phyloP scores from a whole-genome alignment of 2,888 invertebrate species.

The Tachina grossa region DNA sequence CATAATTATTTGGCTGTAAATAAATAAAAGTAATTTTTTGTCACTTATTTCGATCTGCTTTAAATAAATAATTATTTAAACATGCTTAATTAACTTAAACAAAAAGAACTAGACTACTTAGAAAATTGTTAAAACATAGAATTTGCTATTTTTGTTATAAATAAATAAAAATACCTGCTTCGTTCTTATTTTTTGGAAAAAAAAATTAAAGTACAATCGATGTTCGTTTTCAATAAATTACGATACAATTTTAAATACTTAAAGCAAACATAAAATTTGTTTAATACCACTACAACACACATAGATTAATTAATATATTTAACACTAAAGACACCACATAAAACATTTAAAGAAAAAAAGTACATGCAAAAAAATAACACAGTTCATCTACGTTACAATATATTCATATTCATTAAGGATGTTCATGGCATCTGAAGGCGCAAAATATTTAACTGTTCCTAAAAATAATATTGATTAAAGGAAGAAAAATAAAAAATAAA shows the following conservation, averaged over 20 bases:
- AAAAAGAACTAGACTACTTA: conserved; percentile 1
- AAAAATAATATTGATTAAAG: conserved; percentile 69
- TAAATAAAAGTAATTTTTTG: background rate
- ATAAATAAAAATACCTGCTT: conserved; percentile 48
- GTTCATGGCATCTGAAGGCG: conserved; percentile 87
- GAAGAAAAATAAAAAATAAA: conserved; percentile 56
- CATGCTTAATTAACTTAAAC: conserved; percentile 25
- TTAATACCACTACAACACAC: conserved; percentile 46
- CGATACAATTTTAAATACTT: conserved; percentile 24
- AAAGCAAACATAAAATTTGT: conserved; percentile 17
- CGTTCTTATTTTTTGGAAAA: background rate
- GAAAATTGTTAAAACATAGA: background rate
- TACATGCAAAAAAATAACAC: conserved; percentile 47
- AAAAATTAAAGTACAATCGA: conserved; percentile 43
- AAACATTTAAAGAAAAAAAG: background rate
- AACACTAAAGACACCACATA: conserved; percentile 12
- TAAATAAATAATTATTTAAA: conserved; percentile 11
- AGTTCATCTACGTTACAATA: conserved; percentile 72
- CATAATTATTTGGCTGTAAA: conserved; percentile 18
- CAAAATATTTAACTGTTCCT: conserved; percentile 85
- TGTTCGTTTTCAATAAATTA: conserved; percentile 50
- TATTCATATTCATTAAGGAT: conserved; percentile 85
- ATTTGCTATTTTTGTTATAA: background rate
- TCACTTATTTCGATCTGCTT: background rate
- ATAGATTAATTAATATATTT: background rate